phyloP scores from a whole-genome alignment of 2,888 invertebrate species.

The Sarcophaga variegata region DNA sequence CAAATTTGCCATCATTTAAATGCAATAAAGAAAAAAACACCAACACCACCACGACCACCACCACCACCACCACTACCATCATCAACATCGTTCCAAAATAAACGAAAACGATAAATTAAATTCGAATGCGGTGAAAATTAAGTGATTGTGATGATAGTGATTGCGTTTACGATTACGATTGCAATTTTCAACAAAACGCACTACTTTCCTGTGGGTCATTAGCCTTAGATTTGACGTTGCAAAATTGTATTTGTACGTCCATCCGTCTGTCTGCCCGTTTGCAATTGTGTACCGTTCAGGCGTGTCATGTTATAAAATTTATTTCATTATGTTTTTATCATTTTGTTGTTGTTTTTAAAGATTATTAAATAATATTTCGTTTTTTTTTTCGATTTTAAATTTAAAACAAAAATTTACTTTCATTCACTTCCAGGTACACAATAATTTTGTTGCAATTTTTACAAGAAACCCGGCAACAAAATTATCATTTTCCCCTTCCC shows the following conservation, averaged over 20 bases:
- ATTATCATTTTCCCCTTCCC: background rate
- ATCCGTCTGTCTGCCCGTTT: too few relatives aligned
- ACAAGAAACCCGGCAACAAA: background rate
- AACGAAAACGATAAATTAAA: too few relatives aligned
- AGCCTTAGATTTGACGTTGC: conserved; percentile 11
- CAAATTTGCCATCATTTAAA: background rate
- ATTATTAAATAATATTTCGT: conserved; percentile 21
- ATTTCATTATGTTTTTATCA: background rate
- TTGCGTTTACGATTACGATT: background rate
- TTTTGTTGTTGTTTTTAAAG: conserved; percentile 17
- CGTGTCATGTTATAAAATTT: conserved; percentile 40
- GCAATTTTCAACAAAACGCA: conserved; percentile 7
- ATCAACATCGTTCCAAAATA: too few relatives aligned
- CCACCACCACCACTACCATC: too few relatives aligned
- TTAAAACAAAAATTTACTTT: background rate
- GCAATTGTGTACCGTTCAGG: conserved; percentile 16
- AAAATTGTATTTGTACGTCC: too few relatives aligned
- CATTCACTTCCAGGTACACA: background rate
- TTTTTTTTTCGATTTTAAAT: background rate
- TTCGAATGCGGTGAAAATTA: too few relatives aligned
- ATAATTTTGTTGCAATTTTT: background rate
- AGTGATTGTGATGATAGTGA: too few relatives aligned
- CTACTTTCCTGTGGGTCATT: conserved; percentile 53
- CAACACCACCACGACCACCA: too few relatives aligned
- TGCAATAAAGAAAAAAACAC: background rate